phyloP scores from a whole-genome alignment of 2,113 vertebrate species.

The Gambusia holbrooki region DNA sequence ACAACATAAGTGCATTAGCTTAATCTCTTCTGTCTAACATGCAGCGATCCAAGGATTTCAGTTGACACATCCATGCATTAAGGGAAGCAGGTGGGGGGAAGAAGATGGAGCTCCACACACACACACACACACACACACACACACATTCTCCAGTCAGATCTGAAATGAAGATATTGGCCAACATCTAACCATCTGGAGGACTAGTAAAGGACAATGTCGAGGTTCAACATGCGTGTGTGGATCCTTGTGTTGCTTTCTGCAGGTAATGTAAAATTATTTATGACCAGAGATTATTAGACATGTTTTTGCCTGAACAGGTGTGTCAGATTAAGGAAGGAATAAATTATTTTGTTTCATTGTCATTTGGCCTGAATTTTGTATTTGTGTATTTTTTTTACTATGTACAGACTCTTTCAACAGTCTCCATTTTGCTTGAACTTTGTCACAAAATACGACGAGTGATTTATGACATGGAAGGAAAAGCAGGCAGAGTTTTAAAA shows the following conservation, averaged over 20 bases:
- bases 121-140: constrained; percentile 11
- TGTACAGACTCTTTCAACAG: no score
- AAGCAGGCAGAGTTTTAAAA: neutral
- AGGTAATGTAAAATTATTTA: constrained; percentile 65
- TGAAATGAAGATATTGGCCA: constrained; percentile 33
- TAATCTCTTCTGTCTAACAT: constrained; percentile 84
- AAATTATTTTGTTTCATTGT: neutral
- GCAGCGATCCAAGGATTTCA: constrained; percentile 55
- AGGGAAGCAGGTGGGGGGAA: constrained; percentile 22
- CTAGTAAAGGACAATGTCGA: constrained; percentile 64
- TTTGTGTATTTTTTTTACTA: no score
- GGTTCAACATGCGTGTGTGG: constrained; percentile 56
- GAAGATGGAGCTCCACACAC: constrained; percentile 56
- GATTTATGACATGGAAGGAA: neutral
- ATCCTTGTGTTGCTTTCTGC: constrained; percentile 65
- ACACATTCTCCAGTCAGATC: constrained; percentile 9
- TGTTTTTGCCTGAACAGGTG: neutral
- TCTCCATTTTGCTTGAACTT: neutral
- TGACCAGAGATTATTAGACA: neutral
- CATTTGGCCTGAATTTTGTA: no score
- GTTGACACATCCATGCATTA: constrained; percentile 41
- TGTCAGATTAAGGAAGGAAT: neutral
- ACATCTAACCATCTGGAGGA: constrained; percentile 17
- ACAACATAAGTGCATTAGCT: constrained; percentile 81
- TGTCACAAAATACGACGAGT: neutral